phyloP scores from a whole-genome alignment of 2,888 invertebrate genomes.

The Amiota mariae region DNA sequence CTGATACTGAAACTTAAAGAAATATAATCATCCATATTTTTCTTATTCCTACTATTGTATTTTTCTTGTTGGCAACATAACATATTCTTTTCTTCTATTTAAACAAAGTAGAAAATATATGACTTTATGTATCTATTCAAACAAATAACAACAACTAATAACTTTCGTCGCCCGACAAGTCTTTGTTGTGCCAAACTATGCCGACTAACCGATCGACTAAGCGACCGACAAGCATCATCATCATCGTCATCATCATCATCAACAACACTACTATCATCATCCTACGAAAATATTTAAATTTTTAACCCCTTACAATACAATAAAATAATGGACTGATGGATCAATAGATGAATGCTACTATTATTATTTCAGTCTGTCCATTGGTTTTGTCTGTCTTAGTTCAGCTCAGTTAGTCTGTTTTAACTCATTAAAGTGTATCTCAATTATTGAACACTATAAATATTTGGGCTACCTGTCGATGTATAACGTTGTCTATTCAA shows the following conservation, averaged over 20 bases:
- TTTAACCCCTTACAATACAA: conserved; percentile 34
- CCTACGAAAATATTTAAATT: conserved; percentile 26
- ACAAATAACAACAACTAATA: conserved; percentile 70
- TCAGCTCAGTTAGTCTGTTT: background rate
- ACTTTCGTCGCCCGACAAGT: conserved; percentile 57
- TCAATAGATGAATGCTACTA: conserved; percentile 48
- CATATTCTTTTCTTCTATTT: conserved; percentile 22
- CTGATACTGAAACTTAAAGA: background rate
- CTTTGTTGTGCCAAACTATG: background rate
- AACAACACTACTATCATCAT: background rate
- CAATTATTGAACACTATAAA: conserved; percentile 70
- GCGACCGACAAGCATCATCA: background rate
- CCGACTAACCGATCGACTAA: background rate
- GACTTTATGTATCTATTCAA: conserved; percentile 64
- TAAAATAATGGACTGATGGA: conserved; percentile 56
- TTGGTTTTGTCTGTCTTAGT: no score
- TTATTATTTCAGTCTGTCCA: conserved; percentile 46
- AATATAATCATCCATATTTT: background rate
- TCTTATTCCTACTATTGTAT: no score
- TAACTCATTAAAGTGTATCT: conserved; percentile 69
- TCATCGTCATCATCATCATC: no score
- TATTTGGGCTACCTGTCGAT: conserved; percentile 71
- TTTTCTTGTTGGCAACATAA: background rate
- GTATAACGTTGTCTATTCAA: conserved; percentile 9
- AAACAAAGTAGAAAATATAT: conserved; percentile 52